Evolutionary conservation across 2,113 vertebrate species (phyloP), one percentile per base, ranked within the genome.

Genomic region (Rynchops niger): DNA sequence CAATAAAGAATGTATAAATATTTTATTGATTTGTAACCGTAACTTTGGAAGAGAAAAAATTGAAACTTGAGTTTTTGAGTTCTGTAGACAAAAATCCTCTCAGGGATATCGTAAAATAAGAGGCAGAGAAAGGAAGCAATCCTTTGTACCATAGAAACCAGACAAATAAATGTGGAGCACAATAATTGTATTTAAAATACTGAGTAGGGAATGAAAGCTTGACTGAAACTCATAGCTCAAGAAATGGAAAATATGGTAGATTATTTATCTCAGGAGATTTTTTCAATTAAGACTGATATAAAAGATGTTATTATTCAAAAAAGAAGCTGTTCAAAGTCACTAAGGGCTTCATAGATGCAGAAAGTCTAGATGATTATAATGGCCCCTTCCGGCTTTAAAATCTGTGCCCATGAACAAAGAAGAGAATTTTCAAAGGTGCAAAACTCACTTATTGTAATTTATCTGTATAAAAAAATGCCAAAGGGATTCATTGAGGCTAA

Each of bases 251-350:
- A 11, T 69, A 38, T 45, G 9, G 12, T 67, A 26, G 19, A 38
- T 83, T 73, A 18, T 85, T 56, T 80, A 53, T 73, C 49, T 85
- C 79, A 66, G 21, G 32, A 91, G 88, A 59, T 49, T 67, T 89
- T 89, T 96, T 93, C 45, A 92, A 96, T 95, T 95, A 92, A 93
- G 71, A 82, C n/a, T 85, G 58, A 65, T 92, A 86, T 88, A 50
- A 92, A 84, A 95, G 12, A 70, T 26, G 10, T 12, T 73, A 38
- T 87, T 89, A 85, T 85, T 91, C 34, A 50, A 49, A 93, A 63
- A 80, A 45, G 34, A 79, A 85, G 19, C 43, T 62, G 36, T 76
- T 20, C 16, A 90, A 92, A 88, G 87, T 77, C 61, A 80, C 45
- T 82, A 9, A 38, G 30, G 30, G 9, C 25, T 86, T 92, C 72